Evolutionary conservation across 2,888 invertebrate species (phyloP), one percentile per base, ranked within the genome.

Genomic region (Macrophya annulata): DNA sequence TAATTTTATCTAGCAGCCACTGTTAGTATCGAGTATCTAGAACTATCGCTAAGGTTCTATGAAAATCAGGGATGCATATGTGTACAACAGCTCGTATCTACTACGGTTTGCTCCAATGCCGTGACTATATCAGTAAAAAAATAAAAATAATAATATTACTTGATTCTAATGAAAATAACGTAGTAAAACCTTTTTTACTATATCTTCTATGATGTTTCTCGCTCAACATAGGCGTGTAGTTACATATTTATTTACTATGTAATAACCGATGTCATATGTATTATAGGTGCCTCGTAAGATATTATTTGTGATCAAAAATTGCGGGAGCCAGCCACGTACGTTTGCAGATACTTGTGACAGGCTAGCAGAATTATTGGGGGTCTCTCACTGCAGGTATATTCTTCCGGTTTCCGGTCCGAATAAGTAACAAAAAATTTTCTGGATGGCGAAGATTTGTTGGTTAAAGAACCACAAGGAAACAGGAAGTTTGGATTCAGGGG

Each of bases 401-500:
- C 48, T 83, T 71, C 83, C 83, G 59, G 62, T 81, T 43, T 62
- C 81, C 40, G 81, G 40, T 81, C n/a, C 62, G 25, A 62, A 21
- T 62, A 31, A 62, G 40, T 51, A 43, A 62, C 43, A 37, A 37
- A 31, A 0, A n/a, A 6, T 79, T 59, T 79, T n/a, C 59, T 77
- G 17, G 55, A 10, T 55, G 15, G 37, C 1, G 17, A 25, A 21
- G 21, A 40, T 81, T 62, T 81, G 43, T 21, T 25, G 43, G 81
- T 81, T 21, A 68, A 45, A 48, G 83, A 83, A 83, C 71, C 83
- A 83, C 83, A n/a, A 45, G 88, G 84, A 88, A 88, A 87, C 89
- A 90, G 91, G 90, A 92, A 91, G 89, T 88, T 62, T 9, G 55
- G 85, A 86, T 84, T 87, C 88, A 91, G 91, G 91, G 76, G 87